phyloP scores from a whole-genome alignment of 92 coral and sea anemone genomes.

The Metridium senile region DNA sequence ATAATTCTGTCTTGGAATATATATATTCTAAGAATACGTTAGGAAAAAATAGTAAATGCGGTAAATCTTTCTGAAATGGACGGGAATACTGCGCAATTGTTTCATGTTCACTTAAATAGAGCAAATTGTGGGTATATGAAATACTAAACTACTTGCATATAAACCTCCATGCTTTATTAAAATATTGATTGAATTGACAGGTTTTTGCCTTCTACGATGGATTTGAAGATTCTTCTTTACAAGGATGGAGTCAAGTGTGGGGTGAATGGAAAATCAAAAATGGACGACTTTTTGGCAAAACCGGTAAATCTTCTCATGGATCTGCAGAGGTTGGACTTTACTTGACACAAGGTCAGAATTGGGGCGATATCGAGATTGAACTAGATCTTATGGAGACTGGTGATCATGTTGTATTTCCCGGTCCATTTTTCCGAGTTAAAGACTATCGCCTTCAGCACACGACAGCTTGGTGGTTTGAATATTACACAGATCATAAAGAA shows the following conservation, averaged over 20 bases:
- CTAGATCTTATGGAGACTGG: conserved; percentile 74
- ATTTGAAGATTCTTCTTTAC: conserved; percentile 41
- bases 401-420: conserved; percentile 47
- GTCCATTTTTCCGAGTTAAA: conserved; percentile 62
- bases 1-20: no score
- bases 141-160: no score
- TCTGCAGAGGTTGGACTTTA: conserved; percentile 58
- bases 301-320: conserved; percentile 51
- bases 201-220: conserved; percentile 60
- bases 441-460: conserved; percentile 44
- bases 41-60: no score
- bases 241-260: conserved; percentile 46
- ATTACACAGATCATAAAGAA: conserved; percentile 33
- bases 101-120: no score
- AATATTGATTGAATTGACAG: background rate
- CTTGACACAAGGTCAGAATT: conserved; percentile 50
- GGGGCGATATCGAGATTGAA: conserved; percentile 83
- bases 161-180: no score
- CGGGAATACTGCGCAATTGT: no score
- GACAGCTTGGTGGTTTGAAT: conserved; percentile 91
- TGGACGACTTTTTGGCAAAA: conserved; percentile 55
- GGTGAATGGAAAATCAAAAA: conserved; percentile 49
- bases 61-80: no score
- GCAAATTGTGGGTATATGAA: no score
- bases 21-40: no score